Evolutionary conservation across 2,797 vertebrate species (phyloP).

Genomic region (Petrocephalus schoutedeni): DNA sequence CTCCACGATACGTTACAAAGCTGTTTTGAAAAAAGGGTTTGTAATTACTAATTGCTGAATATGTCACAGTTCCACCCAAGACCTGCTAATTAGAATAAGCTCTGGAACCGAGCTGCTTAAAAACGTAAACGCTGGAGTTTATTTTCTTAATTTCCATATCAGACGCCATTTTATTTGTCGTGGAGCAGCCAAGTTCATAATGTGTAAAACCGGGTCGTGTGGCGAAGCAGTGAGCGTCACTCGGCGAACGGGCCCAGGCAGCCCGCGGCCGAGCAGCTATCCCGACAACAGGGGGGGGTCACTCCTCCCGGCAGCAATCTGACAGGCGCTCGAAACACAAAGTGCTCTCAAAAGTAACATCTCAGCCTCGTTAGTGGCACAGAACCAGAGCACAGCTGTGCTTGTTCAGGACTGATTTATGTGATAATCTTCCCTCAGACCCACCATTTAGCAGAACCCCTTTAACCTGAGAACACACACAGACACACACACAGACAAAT

Average conservation of each 20-base stretch:
- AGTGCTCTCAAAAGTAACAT: slow-evolving; percentile 9
- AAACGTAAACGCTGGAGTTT: neutral
- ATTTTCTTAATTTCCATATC: slow-evolving; percentile 6
- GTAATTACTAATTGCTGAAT: slow-evolving; percentile 9
- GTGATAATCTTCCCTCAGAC: slow-evolving; percentile 4
- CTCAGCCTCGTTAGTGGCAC: neutral
- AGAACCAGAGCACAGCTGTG: neutral
- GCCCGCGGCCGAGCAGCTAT: neutral
- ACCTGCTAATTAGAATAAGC: neutral
- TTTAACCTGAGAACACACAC: neutral
- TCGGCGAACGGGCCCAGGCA: neutral
- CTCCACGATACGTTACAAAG: neutral
- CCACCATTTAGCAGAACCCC: neutral
- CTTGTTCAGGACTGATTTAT: neutral
- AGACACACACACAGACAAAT: neutral
- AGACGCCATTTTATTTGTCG: neutral
- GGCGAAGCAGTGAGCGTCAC: neutral
- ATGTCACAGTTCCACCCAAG: neutral
- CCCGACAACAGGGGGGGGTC: neutral
- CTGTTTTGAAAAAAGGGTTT: slow-evolving; percentile 1
- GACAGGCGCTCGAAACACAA: neutral
- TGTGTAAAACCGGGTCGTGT: neutral
- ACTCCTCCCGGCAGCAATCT: neutral
- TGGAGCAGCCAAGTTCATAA: neutral
- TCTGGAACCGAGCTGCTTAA: slow-evolving; percentile 13